Evolutionary conservation across 2,888 invertebrate species (phyloP).

Genomic region (Oxyteleia sp.): DNA sequence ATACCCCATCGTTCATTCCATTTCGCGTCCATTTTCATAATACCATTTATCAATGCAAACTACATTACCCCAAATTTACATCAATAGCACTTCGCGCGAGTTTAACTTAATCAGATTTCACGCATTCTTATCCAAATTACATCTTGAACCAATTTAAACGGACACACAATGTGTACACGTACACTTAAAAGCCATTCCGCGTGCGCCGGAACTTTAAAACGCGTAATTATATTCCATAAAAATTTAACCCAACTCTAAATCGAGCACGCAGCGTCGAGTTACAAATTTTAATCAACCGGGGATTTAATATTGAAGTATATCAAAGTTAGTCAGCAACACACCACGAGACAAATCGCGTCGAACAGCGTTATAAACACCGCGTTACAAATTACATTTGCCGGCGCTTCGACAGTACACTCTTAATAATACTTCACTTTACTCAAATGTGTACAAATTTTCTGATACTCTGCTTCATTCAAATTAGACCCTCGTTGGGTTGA

Average conservation of each 20-base stretch:
- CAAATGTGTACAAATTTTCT: too few species aligned
- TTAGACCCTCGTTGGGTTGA: too few species aligned
- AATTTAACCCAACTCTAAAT: slow-evolving; percentile 16
- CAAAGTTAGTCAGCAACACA: slow-evolving; percentile 37
- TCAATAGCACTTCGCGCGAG: slow-evolving; percentile 12
- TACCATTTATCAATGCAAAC: slow-evolving; percentile 21
- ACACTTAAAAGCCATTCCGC: slow-evolving; percentile 7
- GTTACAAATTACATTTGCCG: slow-evolving; percentile 50
- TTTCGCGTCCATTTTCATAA: background rate
- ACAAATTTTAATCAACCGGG: slow-evolving; percentile 25
- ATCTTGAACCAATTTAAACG: slow-evolving; percentile 29
- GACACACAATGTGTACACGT: background rate
- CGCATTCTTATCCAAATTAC: slow-evolving; percentile 33
- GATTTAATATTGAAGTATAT: slow-evolving; percentile 28
- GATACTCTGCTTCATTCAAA: too few species aligned
- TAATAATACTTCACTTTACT: too few species aligned
- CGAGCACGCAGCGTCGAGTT: background rate
- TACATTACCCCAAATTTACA: slow-evolving; percentile 16
- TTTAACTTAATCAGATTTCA: slow-evolving; percentile 22
- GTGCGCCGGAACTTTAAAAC: slow-evolving; percentile 15
- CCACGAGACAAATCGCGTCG: slow-evolving; percentile 39
- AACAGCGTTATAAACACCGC: slow-evolving; percentile 39
- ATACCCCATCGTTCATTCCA: slow-evolving; percentile 1
- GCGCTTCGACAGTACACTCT: slow-evolving; percentile 30
- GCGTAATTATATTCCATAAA: slow-evolving; percentile 25